These are phyloP conservation scores for Drosophila trichaetosa DNA, from an alignment of 2,888 invertebrate genomes.

Conservation along the genomic window DNA sequence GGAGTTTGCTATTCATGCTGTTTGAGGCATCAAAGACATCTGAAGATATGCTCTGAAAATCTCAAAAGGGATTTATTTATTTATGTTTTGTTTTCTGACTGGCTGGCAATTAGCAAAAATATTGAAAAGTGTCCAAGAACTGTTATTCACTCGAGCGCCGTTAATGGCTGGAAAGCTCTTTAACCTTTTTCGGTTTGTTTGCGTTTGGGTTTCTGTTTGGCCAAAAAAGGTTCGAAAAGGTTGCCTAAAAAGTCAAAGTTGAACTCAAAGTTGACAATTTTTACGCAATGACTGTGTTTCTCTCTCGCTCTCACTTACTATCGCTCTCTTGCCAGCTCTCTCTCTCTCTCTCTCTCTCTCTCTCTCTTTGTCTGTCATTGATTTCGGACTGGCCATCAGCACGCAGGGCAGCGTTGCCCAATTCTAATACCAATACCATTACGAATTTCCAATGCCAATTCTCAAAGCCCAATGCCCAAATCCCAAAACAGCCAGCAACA, in stretches of 20 bases:
- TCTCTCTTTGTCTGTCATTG: constrained; percentile 8
- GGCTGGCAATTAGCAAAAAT: constrained; percentile 53
- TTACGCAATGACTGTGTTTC: background rate
- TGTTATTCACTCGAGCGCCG: constrained; percentile 70
- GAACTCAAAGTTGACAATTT: constrained; percentile 50
- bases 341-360: background rate
- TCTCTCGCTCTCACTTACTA: background rate
- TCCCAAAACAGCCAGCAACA: constrained; percentile 14
- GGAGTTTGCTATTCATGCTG: background rate
- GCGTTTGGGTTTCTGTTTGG: constrained; percentile 14
- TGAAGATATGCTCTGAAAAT: background rate
- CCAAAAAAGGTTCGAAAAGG: constrained; percentile 60
- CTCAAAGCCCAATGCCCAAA: constrained; percentile 20
- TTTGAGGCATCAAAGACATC: background rate
- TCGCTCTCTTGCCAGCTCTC: background rate
- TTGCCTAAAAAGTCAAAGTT: constrained; percentile 44
- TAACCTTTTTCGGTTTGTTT: constrained; percentile 51
- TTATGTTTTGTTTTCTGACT: background rate
- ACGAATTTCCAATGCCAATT: constrained; percentile 30
- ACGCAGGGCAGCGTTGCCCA: constrained; percentile 38
- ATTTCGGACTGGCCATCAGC: constrained; percentile 68
- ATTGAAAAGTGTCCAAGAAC: constrained; percentile 22
- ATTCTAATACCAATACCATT: constrained; percentile 18
- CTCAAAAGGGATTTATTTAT: background rate
- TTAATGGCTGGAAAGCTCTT: constrained; percentile 57